These are phyloP conservation scores for Pseudococcus longispinus DNA, from an alignment of 2,888 invertebrate species.

Conservation along the genomic window DNA sequence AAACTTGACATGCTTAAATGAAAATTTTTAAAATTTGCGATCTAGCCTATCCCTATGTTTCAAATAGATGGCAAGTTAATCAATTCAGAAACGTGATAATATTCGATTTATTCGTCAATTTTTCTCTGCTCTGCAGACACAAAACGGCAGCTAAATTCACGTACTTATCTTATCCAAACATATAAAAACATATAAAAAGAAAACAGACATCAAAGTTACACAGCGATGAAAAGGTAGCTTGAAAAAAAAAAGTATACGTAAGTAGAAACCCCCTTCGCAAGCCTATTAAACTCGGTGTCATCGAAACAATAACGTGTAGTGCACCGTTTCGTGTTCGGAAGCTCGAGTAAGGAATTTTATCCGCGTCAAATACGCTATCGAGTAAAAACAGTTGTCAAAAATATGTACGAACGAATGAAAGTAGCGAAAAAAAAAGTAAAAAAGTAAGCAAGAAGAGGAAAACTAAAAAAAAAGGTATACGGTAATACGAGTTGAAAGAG, in stretches of 20 bases:
- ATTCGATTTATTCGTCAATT: too few relatives aligned
- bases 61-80: too few relatives aligned
- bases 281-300: conserved; percentile 14
- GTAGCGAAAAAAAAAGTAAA: not conserved
- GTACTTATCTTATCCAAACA: too few relatives aligned
- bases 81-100: too few relatives aligned
- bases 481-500: not conserved
- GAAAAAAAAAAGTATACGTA: not conserved
- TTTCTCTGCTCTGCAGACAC: too few relatives aligned
- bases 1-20: too few relatives aligned
- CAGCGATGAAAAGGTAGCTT: not conserved
- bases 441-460: not conserved
- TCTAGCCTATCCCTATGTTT: too few relatives aligned
- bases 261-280: not conserved
- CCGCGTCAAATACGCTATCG: conserved; percentile 33
- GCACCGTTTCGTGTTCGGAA: not conserved
- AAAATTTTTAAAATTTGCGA: too few relatives aligned
- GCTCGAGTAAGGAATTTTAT: conserved; percentile 9
- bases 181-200: not conserved
- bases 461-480: not conserved
- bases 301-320: not conserved
- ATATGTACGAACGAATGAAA: not conserved
- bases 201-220: not conserved
- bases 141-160: too few relatives aligned
- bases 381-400: conserved; percentile 40